Conservation (phyloP, 2,113 vertebrate genomes). For the Scytalopus superciliaris region DNA sequence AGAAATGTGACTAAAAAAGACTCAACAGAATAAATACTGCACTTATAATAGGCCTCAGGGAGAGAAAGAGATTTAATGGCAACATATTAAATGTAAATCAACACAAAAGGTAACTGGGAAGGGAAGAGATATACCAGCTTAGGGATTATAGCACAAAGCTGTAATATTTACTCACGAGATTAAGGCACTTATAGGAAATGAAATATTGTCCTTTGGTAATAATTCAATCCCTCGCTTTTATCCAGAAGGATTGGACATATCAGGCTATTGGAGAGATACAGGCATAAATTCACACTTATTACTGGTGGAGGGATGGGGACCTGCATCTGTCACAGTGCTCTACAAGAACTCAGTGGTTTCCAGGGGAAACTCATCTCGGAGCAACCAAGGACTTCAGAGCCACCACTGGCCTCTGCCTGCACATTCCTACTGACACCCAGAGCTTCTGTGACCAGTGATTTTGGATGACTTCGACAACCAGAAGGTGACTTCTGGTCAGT, state of each 20-base stretch:
- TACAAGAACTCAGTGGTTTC: not conserved
- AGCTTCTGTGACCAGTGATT: not conserved
- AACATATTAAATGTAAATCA: slow-evolving; percentile 73
- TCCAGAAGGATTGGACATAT: slow-evolving; percentile 23
- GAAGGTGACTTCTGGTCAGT: not conserved
- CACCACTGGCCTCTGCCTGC: not conserved
- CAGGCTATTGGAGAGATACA: slow-evolving; percentile 34
- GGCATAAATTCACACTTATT: slow-evolving; percentile 11
- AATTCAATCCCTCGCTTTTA: slow-evolving; percentile 54
- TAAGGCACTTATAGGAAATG: slow-evolving; percentile 71
- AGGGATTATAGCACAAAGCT: slow-evolving; percentile 71
- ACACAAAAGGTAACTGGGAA: slow-evolving; percentile 71
- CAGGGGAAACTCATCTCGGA: not conserved
- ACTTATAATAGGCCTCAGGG: slow-evolving; percentile 58
- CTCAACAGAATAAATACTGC: slow-evolving; percentile 67
- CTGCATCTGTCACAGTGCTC: not conserved
- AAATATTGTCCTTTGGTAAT: slow-evolving; percentile 66
- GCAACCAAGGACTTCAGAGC: not conserved
- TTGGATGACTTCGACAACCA: not conserved
- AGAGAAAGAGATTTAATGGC: slow-evolving; percentile 65
- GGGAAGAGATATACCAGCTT: slow-evolving; percentile 61
- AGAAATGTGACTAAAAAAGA: slow-evolving; percentile 56
- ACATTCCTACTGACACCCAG: not conserved
- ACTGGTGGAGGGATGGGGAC: not conserved
- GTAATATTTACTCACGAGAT: slow-evolving; percentile 71